Conservation (phyloP, 2,113 vertebrate species). For the Tetrao urogallus region DNA sequence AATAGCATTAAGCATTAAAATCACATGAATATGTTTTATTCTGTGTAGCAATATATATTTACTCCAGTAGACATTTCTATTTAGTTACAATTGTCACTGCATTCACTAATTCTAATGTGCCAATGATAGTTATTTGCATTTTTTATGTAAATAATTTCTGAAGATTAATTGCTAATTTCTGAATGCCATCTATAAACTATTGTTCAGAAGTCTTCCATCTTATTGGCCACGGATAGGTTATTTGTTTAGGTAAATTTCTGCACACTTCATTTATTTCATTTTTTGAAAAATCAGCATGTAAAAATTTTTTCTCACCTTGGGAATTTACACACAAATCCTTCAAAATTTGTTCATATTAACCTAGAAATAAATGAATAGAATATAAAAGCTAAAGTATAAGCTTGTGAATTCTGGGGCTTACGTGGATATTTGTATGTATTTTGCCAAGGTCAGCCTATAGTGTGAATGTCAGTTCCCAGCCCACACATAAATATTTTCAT, state of each 20-base stretch:
- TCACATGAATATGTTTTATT: conserved; percentile 23
- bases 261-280: background rate
- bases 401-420: background rate
- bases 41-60: conserved; percentile 12
- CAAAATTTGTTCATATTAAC: background rate
- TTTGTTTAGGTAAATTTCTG: background rate
- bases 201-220: background rate
- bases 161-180: conserved; percentile 17
- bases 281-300: background rate
- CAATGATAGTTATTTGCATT: background rate
- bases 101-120: background rate
- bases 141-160: conserved; percentile 26
- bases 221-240: background rate
- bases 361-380: background rate
- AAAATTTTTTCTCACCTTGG: background rate
- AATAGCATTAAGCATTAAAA: conserved; percentile 10
- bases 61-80: background rate
- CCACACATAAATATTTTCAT: background rate
- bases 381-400: background rate
- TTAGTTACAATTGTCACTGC: conserved; percentile 1
- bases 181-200: background rate
- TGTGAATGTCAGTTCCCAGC: background rate
- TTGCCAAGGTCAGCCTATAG: background rate
- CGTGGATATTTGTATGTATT: background rate
- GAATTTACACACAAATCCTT: background rate